phyloP scores from a whole-genome alignment of 2,113 vertebrate genomes.

The Montifringilla adamsi region DNA sequence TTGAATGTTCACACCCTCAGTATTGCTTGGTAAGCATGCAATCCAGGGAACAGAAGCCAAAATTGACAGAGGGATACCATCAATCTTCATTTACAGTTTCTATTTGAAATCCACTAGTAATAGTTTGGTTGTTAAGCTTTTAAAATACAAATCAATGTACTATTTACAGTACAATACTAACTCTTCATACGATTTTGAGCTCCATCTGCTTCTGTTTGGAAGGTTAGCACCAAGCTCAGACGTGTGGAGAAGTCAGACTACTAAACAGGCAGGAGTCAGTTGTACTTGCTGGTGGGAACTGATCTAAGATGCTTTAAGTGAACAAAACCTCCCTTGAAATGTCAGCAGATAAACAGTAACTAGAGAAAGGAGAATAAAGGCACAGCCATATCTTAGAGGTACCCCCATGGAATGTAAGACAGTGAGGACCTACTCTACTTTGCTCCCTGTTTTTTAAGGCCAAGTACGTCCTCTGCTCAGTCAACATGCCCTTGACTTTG shows the following conservation, averaged over 20 bases:
- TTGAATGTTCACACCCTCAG: not conserved
- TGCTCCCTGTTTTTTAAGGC: not conserved
- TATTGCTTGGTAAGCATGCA: not conserved
- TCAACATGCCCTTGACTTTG: not conserved
- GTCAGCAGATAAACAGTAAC: not conserved
- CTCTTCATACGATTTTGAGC: not conserved
- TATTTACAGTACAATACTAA: not conserved
- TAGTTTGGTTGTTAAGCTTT: not conserved
- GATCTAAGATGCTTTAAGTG: not conserved
- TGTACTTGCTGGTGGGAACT: not conserved
- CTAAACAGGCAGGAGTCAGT: not conserved
- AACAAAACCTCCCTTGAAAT: not conserved
- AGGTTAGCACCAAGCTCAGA: not conserved
- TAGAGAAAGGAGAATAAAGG: not conserved
- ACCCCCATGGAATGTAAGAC: not conserved
- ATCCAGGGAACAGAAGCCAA: not conserved
- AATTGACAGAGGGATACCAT: not conserved
- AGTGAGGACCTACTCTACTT: not conserved
- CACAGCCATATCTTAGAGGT: not conserved
- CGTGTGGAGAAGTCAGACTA: rapidly evolving
- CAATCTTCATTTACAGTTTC: not conserved
- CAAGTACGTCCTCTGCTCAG: not conserved
- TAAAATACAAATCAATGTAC: not conserved
- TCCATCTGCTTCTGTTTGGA: not conserved
- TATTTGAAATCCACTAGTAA: not conserved